A percentile compares a stretch with the other conserved stretches of the same genome.
Conservation (phyloP, 2,797 vertebrate genomes). For the Alectoris magna region DNA sequence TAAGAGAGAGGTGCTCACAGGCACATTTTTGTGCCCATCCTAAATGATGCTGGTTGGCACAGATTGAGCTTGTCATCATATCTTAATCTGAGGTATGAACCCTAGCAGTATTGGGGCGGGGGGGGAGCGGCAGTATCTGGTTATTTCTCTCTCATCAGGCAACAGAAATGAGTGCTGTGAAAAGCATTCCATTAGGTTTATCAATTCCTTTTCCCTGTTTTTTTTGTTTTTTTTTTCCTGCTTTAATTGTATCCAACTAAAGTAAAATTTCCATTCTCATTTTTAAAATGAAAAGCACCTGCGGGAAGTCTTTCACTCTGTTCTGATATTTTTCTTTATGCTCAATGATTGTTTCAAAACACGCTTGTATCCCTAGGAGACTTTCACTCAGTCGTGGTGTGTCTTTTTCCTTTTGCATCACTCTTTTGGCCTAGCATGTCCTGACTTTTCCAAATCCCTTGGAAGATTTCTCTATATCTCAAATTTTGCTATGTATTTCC, state of each 20-base stretch:
- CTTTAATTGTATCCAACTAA: background rate
- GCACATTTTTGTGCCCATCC: background rate
- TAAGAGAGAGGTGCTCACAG: background rate
- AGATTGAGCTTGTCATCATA: background rate
- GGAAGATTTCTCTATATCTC: background rate
- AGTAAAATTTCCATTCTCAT: background rate
- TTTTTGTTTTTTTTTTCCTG: background rate
- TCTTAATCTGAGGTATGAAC: background rate
- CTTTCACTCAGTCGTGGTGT: background rate
- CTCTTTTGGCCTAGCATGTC: background rate
- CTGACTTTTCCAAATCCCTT: background rate
- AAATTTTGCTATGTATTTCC: background rate
- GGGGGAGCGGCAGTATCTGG: background rate
- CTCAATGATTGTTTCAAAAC: background rate
- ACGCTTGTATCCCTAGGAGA: background rate
- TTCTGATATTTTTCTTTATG: background rate
- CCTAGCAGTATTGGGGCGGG: background rate
- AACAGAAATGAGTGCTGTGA: background rate
- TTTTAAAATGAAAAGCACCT: background rate
- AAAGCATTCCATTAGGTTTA: background rate
- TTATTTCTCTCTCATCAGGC: background rate
- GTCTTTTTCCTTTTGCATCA: background rate
- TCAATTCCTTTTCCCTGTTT: background rate
- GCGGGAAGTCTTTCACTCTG: background rate
- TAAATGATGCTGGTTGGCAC: accelerated